phyloP scores from a whole-genome alignment of 2,888 invertebrate genomes.

The Troides aeacus region DNA sequence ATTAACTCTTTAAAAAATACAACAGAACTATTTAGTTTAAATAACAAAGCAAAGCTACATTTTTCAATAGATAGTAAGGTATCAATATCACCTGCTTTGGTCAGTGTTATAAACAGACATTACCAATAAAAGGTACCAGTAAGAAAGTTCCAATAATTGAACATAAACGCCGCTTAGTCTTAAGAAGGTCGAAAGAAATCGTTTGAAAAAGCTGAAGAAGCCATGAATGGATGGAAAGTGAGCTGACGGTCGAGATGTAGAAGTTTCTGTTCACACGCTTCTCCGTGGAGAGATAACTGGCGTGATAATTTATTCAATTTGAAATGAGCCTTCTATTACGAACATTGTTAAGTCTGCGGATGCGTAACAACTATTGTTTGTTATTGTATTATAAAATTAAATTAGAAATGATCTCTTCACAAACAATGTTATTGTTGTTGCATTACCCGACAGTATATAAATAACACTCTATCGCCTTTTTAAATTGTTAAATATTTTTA shows the following conservation, averaged over 20 bases:
- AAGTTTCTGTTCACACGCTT: conserved; percentile 75
- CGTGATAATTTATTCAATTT: conserved; percentile 47
- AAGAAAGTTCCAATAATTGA: conserved; percentile 67
- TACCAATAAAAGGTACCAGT: conserved; percentile 42
- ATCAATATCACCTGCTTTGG: conserved; percentile 11
- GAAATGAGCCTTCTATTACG: conserved; percentile 37
- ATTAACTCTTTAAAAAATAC: no score
- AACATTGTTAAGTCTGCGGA: conserved; percentile 11
- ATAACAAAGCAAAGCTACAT: background rate
- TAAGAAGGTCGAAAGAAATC: conserved; percentile 72
- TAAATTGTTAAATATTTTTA: no score
- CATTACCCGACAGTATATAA: background rate
- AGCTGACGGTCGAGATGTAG: conserved; percentile 61
- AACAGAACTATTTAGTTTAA: background rate
- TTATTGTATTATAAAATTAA: conserved; percentile 4
- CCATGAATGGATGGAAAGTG: conserved; percentile 79
- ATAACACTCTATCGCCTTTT: no score
- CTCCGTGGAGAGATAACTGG: conserved; percentile 43
- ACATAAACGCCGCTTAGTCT: conserved; percentile 45
- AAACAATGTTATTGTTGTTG: background rate
- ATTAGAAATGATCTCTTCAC: conserved; percentile 7
- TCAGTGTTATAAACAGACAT: conserved; percentile 21
- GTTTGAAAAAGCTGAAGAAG: conserved; percentile 70
- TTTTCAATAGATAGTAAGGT: conserved; percentile 7
- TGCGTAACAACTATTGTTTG: conserved; percentile 17